A percentile compares a stretch with the other conserved stretches of the same genome.
Evolutionary conservation across 1,140 invertebrate species (phyloP).

Genomic region (Aphaenogaster rudis): DNA sequence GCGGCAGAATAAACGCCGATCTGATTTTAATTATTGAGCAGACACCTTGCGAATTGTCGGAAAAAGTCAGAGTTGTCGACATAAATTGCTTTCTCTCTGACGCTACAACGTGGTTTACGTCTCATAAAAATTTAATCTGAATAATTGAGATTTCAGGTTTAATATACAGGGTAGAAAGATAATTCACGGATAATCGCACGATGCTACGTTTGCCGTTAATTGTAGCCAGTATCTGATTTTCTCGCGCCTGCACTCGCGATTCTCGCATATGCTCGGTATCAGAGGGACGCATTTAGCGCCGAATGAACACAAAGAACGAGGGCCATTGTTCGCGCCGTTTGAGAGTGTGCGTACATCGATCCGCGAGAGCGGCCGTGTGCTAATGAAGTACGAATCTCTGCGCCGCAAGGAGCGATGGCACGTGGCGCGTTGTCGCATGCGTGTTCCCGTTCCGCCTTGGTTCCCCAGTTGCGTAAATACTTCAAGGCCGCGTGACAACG

Average conservation of each 20-base stretch:
- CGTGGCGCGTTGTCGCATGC: conserved; percentile 42
- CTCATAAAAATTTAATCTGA: conserved; percentile 2
- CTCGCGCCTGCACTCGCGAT: background rate
- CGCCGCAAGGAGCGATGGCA: conserved; percentile 46
- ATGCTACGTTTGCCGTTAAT: conserved; percentile 16
- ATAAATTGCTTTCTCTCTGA: background rate
- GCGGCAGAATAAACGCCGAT: background rate
- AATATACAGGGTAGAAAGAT: background rate
- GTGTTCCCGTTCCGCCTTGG: conserved; percentile 35
- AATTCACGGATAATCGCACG: background rate
- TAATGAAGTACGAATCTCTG: conserved; percentile 62
- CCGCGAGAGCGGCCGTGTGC: conserved; percentile 61
- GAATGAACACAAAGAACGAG: conserved; percentile 21
- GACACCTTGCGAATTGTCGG: background rate
- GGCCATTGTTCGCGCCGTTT: conserved; percentile 61
- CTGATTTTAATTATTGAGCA: background rate
- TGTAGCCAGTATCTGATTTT: conserved; percentile 9
- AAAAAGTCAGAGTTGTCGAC: background rate
- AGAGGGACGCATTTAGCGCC: conserved; percentile 45
- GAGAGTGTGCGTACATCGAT: conserved; percentile 69
- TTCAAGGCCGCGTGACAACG: conserved; percentile 18
- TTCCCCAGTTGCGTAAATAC: conserved; percentile 33
- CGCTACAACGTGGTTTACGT: background rate
- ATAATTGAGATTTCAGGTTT: background rate
- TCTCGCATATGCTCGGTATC: background rate